Evolutionary conservation across 2,113 vertebrate genomes (phyloP), one percentile per base, ranked within the genome.

Genomic region (Gallinago paraguaiae): DNA sequence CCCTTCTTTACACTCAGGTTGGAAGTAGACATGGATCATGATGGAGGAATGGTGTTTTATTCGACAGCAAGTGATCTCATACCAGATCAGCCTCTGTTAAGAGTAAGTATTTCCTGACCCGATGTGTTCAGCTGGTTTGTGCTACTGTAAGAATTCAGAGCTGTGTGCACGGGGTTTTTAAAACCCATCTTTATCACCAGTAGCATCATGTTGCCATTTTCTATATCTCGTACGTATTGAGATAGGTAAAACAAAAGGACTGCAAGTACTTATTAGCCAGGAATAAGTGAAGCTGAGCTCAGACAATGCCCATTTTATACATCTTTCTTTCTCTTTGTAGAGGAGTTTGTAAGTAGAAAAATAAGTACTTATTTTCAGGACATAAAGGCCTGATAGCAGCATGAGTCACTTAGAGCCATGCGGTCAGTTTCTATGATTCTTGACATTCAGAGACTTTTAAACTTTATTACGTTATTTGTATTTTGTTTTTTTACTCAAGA

Each of bases 31-130:
- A 95, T 82, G 86, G 99, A 98, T 13, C 97, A 97, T 0, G 94
- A 97, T 0, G 86, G 95, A 45, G 96, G 90, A 57, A 71, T 99
- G 97, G 95, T 98, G 75, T 99, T 99, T 96, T 31, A 88, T 45
- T 96, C 97, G 10, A 89, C 92, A 6, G 99, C 99, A 17, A 98
- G 98, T 43, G 98, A 99, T 94, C 98, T 99, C 95, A 80, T 99
- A 39, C 97, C 90, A 3, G 81, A 78, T 6, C 53, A 46, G 37
- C 95, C 92, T 39, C 70, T 37, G 51, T 20, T 35, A 1, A 64
- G 90, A 56, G 98, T 98, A 35, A 98, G 98, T 97, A 63, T 75
- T 82, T 50, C 51, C 20, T 2, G 1, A 51, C 3, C 9, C 3
- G 4, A 8, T 78, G 3, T 9, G 1, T 69, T 76, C 53, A 27